Evolutionary conservation across 1,140 invertebrate genomes (phyloP).

Genomic region (Nephila pilipes): DNA sequence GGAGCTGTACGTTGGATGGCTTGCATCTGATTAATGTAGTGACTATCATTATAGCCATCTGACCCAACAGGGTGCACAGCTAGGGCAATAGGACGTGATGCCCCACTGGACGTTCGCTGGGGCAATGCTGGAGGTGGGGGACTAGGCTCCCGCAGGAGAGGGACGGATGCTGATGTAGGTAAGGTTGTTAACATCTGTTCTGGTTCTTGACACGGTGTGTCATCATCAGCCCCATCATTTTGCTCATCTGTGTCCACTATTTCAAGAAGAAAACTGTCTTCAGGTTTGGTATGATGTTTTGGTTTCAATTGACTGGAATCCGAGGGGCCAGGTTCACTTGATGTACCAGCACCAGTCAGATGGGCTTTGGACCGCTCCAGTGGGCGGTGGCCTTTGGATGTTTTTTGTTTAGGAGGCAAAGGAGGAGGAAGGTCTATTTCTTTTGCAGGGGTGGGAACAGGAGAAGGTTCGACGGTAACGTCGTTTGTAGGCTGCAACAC

Average conservation of each 20-base stretch:
- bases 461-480: slow-evolving; percentile 38
- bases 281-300: slow-evolving; percentile 81
- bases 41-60: slow-evolving; percentile 54
- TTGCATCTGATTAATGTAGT: slow-evolving; percentile 78
- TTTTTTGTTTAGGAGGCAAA: slow-evolving; percentile 80
- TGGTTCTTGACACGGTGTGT: slow-evolving; percentile 44
- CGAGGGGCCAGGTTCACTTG: slow-evolving; percentile 33
- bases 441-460: slow-evolving; percentile 66
- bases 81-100: slow-evolving; percentile 51
- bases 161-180: slow-evolving; percentile 56
- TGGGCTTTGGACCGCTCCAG: slow-evolving; percentile 81
- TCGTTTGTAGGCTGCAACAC: slow-evolving; percentile 71
- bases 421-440: slow-evolving; percentile 80
- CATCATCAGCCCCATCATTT: slow-evolving; percentile 65
- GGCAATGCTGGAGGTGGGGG: slow-evolving; percentile 54
- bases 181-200: slow-evolving; percentile 49
- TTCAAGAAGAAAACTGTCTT: slow-evolving; percentile 89
- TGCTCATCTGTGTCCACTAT: slow-evolving; percentile 88
- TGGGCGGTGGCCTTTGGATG: slow-evolving; percentile 80
- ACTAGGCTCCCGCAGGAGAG: slow-evolving; percentile 61
- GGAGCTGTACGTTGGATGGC: slow-evolving; percentile 81
- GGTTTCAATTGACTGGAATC: slow-evolving; percentile 54
- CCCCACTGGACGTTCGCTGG: slow-evolving; percentile 70
- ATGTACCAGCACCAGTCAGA: slow-evolving; percentile 41
- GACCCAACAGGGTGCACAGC: slow-evolving; percentile 43